Evolutionary conservation across 2,797 vertebrate species (phyloP).

Genomic region (Arrhamphus sclerolepis): DNA sequence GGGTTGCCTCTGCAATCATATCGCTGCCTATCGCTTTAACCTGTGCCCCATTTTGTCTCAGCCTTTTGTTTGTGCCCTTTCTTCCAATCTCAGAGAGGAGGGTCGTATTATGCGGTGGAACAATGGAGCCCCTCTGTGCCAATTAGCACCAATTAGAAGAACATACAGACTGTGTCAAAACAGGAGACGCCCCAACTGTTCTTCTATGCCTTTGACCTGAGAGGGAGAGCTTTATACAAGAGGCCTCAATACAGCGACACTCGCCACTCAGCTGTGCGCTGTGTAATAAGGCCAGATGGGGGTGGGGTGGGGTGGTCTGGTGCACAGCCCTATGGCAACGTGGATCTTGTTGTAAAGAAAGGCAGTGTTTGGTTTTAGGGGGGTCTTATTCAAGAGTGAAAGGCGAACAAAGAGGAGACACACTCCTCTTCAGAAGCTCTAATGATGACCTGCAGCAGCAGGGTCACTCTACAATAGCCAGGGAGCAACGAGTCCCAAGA

Average conservation of each 20-base stretch:
- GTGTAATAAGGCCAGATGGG: conserved; percentile 46
- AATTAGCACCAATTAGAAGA: conserved; percentile 84
- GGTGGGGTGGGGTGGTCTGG: conserved; percentile 30
- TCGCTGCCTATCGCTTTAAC: conserved; percentile 70
- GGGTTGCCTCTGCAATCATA: conserved; percentile 62
- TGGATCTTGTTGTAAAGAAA: conserved; percentile 60
- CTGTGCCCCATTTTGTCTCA: conserved; percentile 49
- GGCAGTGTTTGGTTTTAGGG: conserved; percentile 67
- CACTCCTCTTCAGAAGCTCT: conserved; percentile 66
- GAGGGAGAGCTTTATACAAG: conserved; percentile 53
- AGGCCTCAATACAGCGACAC: conserved; percentile 65
- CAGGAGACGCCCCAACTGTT: conserved; percentile 77
- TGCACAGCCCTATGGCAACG: conserved; percentile 56
- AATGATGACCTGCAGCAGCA: conserved; percentile 67
- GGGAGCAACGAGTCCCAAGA: conserved; percentile 57
- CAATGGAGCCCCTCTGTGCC: conserved; percentile 81
- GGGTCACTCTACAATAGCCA: conserved; percentile 61
- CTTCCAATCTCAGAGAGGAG: conserved; percentile 60
- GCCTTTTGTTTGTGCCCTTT: conserved; percentile 73
- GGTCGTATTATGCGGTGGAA: conserved; percentile 71
- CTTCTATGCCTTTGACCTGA: conserved; percentile 69
- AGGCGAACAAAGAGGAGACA: conserved; percentile 76
- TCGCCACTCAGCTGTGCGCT: conserved; percentile 44
- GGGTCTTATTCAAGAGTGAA: conserved; percentile 64
- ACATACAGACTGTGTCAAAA: conserved; percentile 79